Evolutionary conservation across 1,140 invertebrate genomes (phyloP), one percentile per base, ranked within the genome.

Genomic region (Orussus abietinus): DNA sequence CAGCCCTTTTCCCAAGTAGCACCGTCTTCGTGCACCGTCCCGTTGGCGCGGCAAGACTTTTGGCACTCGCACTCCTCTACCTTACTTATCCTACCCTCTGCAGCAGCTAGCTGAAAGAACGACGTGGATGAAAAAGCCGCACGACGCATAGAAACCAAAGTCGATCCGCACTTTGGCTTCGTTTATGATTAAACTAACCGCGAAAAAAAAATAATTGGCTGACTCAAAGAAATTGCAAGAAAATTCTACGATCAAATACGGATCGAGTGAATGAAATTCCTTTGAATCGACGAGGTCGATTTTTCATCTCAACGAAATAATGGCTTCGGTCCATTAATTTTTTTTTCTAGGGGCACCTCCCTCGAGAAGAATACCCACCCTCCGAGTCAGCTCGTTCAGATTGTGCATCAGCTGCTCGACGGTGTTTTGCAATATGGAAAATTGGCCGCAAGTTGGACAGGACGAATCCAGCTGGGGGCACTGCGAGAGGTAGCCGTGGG

Each of bases 401-500:
- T 79, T 74, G 49, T 72, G 69, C 59, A 79, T 74, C 35, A 84
- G 66, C 43, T 77, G 69, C 51, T 77, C 74, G 38, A 85, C 79
- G 42, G 85, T 85, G 50, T 80, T 81, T 74, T 92, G 86, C 55
- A 92, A 77, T 59, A 83, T 74, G 42, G 84, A 80, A 74, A 89
- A 92, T 71, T 93, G 86, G 47, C 88, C 89, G 72, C 90, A 93
- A 4, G 90, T 91, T 25, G 90, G 90, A 75, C 91, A 94, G 55
- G 82, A 84, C 51, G 86, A 84, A 64, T 91, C 86, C 64, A 89
- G 74, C 51, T 84, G 79, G 26, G 90, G 89, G 75, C 91, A 94
- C 69, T 92, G 88, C 50, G 82, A 78, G 55, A 91, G 76, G 69
- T 92, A 90, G 32, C 90, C 90, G 69, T 91, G 84, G 38, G 88